A percentile compares a stretch with the other conserved stretches of the same genome.
Evolutionary conservation across 2,113 vertebrate genomes (phyloP).

Genomic region (Clarias batrachus): DNA sequence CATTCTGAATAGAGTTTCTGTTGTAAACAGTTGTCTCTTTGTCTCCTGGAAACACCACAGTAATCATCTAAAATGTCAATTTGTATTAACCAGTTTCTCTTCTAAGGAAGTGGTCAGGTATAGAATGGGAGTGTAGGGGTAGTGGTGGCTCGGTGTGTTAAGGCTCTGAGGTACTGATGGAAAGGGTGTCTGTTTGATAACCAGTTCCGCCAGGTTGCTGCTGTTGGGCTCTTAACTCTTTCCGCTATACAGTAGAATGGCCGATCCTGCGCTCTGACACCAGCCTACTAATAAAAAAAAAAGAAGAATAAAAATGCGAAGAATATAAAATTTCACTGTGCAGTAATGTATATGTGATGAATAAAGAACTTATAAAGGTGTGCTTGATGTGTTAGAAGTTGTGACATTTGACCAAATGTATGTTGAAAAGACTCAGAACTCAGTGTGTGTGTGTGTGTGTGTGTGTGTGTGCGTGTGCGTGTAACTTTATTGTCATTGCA

Average conservation of each 20-base stretch:
- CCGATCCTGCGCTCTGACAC: too few species aligned
- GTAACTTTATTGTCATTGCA: not conserved
- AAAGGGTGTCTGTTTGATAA: too few species aligned
- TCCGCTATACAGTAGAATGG: too few species aligned
- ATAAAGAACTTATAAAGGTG: too few species aligned
- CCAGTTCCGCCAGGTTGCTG: too few species aligned
- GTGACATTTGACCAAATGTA: not conserved
- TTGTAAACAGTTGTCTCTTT: not conserved
- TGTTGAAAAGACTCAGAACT: not conserved
- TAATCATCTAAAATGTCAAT: not conserved
- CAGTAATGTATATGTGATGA: too few species aligned
- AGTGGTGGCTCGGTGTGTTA: too few species aligned
- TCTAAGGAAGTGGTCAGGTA: not conserved
- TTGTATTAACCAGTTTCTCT: not conserved
- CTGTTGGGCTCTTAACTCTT: too few species aligned
- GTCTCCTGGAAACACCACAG: not conserved
- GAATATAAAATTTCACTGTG: too few species aligned
- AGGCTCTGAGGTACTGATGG: too few species aligned
- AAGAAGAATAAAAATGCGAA: too few species aligned
- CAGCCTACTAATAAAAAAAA: too few species aligned
- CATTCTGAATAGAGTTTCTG: not conserved
- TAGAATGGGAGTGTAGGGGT: not conserved
- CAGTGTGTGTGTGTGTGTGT: slow-evolving; percentile 19
- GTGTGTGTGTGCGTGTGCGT: slow-evolving; percentile 23
- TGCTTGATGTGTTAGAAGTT: not conserved